Percentiles rank a stretch among this genome's conserved stretches.
Conservation (phyloP, 2,113 vertebrate species). For the Mormyrus iriodes region DNA sequence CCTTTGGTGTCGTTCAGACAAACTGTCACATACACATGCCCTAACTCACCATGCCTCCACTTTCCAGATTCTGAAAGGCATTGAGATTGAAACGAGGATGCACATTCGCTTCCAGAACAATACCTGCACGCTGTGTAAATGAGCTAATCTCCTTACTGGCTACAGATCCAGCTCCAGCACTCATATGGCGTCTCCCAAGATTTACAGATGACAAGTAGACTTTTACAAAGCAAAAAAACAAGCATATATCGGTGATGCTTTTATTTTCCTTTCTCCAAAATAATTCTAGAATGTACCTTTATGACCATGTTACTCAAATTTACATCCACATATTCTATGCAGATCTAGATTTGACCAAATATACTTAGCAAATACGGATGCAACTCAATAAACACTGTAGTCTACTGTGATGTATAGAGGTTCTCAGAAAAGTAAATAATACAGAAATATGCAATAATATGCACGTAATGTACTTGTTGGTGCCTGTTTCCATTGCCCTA, state of each 20-base stretch:
- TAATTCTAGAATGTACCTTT: neutral
- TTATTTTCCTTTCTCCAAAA: neutral
- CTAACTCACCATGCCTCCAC: neutral
- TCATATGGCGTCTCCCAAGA: conserved; percentile 2
- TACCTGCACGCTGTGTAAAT: conserved; percentile 74
- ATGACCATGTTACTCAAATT: neutral
- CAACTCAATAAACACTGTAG: neutral
- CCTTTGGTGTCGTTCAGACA: too few species aligned
- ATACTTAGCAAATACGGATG: neutral
- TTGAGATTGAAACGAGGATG: conserved; percentile 92
- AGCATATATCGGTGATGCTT: too few species aligned
- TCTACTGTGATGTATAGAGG: neutral
- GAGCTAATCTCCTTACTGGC: conserved; percentile 38
- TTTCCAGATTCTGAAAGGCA: conserved; percentile 77
- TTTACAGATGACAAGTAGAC: neutral
- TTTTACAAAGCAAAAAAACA: neutral
- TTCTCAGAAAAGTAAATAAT: neutral
- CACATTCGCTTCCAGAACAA: conserved; percentile 82
- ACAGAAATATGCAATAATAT: conserved; percentile 4
- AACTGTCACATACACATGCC: neutral
- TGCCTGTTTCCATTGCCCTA: neutral
- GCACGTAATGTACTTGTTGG: neutral
- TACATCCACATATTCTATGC: neutral
- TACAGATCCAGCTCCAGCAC: neutral
- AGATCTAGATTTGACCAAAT: conserved; percentile 8